A percentile compares a stretch with the other conserved stretches of the same genome.
Conservation (phyloP, 2,113 vertebrate species). For the Leucoraja erinaceus region DNA sequence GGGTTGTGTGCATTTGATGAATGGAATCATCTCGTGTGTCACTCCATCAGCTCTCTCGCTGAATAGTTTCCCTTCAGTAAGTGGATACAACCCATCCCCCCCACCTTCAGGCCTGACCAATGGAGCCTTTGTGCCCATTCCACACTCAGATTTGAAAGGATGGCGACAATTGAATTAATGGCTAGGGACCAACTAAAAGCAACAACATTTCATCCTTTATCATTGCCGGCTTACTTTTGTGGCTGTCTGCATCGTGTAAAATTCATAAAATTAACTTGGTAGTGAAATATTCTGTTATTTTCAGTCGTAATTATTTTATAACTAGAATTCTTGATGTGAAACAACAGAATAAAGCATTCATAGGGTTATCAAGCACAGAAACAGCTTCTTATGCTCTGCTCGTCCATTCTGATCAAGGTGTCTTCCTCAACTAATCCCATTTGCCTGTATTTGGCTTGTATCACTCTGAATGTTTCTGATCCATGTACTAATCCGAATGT, state of each 20-base stretch:
- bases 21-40: constrained; percentile 4
- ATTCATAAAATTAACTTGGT: neutral
- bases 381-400: too few relatives aligned
- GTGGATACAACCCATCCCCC: constrained; percentile 2
- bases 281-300: neutral
- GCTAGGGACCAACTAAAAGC: neutral
- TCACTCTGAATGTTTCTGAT: too few relatives aligned
- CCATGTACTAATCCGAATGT: too few relatives aligned
- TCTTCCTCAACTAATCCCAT: too few relatives aligned
- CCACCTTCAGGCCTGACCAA: neutral
- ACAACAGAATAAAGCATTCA: neutral
- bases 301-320: neutral
- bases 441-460: too few relatives aligned
- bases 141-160: neutral
- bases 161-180: neutral
- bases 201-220: neutral
- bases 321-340: neutral
- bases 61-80: constrained; percentile 15
- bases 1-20: neutral
- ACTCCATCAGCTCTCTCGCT: constrained; percentile 15
- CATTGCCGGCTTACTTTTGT: neutral
- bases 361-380: too few relatives aligned
- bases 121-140: neutral
- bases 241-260: neutral
- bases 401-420: too few relatives aligned